Evolutionary conservation across 2,888 invertebrate genomes (phyloP), one percentile per base, ranked within the genome.

Genomic region (Zonitis immaculata): DNA sequence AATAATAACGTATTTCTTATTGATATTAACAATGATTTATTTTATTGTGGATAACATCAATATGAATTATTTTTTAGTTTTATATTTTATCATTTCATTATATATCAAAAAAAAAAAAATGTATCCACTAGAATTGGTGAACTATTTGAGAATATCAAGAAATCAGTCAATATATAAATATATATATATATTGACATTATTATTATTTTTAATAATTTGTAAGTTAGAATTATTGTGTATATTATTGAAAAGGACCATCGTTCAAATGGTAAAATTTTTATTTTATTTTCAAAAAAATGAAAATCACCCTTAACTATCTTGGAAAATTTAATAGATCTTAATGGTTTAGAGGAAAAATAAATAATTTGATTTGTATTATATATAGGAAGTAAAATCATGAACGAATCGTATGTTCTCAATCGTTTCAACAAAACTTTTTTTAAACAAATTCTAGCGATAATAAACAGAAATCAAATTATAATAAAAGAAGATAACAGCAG

Each of bases 11-110:
- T 51, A 54, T 51, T 55, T 49, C 51, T 54, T 49, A 28, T 20
- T 55, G 55, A 55, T 55, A 55, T 55, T 55, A 49, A 55, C 49
- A 20, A 6, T 12, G n/a, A 43, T 43, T 43, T 18, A n/a, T n/a
- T n/a, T n/a, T n/a, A n/a, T n/a, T n/a, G n/a, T 39, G 6, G 18
- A 39, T 1, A 18, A 6, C 14, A 39, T 39, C 18, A 39, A 42
- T 42, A 18, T 28, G 32, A 18, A 46, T 28, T 46, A 46, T 30
- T 20, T 18, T 46, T 30, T 14, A 35, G 35, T 35, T 35, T 35
- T 9, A 16, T 35, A 8, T 35, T 39, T 39, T 32, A 35, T 35
- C 16, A 35, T 9, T 39, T 39, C n/a, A 20, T n/a, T 39, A 16
- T 39, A 7, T 6, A 26, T 26, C 7, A 26, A 26, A 35, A 35